Conservation (phyloP, 2,797 vertebrate species). For the Gambelia wislizenii region DNA sequence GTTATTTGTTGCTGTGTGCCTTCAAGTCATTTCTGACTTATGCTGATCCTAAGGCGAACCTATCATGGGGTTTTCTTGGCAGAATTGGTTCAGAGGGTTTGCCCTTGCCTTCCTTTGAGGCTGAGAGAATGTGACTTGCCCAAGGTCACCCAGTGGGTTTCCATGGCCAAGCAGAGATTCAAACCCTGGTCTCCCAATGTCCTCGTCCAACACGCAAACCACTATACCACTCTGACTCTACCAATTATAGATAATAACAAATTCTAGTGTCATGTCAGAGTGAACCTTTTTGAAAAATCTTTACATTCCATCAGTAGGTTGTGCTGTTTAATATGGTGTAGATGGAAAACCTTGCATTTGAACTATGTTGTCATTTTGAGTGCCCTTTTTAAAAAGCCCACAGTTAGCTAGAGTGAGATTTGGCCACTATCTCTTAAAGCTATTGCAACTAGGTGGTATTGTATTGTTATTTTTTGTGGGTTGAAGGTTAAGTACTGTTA, state of each 20-base stretch:
- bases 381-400: conserved; percentile 33
- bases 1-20: background rate
- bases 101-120: too few species aligned
- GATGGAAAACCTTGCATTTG: conserved; percentile 15
- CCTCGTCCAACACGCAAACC: too few species aligned
- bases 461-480: conserved; percentile 5
- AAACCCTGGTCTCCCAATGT: too few species aligned
- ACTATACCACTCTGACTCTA: too few species aligned
- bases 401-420: conserved; percentile 34
- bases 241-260: background rate
- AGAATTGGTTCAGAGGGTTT: too few species aligned
- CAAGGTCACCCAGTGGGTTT: too few species aligned
- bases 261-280: conserved; percentile 10
- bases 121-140: too few species aligned
- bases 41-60: too few species aligned
- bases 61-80: too few species aligned
- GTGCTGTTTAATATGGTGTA: conserved; percentile 60
- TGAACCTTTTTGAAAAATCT: conserved; percentile 54
- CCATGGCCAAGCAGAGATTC: too few species aligned
- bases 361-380: conserved; percentile 43
- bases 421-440: conserved; percentile 14
- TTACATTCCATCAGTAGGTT: conserved; percentile 56
- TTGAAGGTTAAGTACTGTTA: conserved; percentile 48
- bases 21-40: too few species aligned
- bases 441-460: conserved; percentile 11